These are phyloP conservation scores for Megastigmus dorsalis DNA, from an alignment of 2,888 invertebrate species.

Conservation along the genomic window DNA sequence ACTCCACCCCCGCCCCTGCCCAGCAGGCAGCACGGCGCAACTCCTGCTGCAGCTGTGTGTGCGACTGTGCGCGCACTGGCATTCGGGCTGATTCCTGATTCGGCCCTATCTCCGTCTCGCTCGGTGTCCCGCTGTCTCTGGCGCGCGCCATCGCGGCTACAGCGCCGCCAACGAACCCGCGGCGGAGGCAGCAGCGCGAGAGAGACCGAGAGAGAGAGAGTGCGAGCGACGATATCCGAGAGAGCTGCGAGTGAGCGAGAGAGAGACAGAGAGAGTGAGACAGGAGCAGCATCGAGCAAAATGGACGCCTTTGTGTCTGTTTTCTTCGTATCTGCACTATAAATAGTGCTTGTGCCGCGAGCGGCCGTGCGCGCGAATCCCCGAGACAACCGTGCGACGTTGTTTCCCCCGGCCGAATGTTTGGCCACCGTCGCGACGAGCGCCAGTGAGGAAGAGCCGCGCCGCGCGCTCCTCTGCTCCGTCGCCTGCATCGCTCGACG, in stretches of 20 bases:
- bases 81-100: too few species aligned
- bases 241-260: too few species aligned
- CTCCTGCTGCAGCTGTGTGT: not conserved
- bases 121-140: not conserved
- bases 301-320: slow-evolving; percentile 75
- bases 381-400: not conserved
- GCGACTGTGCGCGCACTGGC: slow-evolving; percentile 1
- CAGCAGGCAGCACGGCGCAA: not conserved
- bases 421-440: not conserved
- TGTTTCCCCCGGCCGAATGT: not conserved
- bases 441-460: not conserved
- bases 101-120: slow-evolving; percentile 10
- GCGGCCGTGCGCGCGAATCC: slow-evolving; percentile 38
- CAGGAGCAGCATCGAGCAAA: slow-evolving; percentile 66
- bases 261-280: slow-evolving; percentile 33
- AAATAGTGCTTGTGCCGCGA: slow-evolving; percentile 69
- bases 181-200: slow-evolving; percentile 17
- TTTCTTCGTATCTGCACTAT: slow-evolving; percentile 72
- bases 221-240: too few species aligned
- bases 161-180: slow-evolving; percentile 34
- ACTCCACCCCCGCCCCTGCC: not conserved
- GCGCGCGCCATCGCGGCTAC: not conserved
- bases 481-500: not conserved
- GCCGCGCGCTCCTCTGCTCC: too few species aligned
- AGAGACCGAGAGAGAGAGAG: slow-evolving; percentile 39